phyloP scores from a whole-genome alignment of 2,888 invertebrate species.

The Standfussiana lucernea region DNA sequence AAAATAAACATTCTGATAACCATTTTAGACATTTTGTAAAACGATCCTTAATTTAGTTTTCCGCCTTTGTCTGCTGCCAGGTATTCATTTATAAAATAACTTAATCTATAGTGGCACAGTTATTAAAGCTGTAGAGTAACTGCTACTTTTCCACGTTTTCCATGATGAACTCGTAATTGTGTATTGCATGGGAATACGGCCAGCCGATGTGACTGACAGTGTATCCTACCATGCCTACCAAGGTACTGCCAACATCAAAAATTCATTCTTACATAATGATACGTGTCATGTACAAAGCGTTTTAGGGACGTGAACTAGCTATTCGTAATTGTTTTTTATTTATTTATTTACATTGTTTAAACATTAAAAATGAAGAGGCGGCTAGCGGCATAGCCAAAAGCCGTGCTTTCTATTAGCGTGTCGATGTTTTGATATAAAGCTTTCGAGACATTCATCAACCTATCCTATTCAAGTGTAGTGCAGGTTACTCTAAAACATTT shows the following conservation, averaged over 20 bases:
- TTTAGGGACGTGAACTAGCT: not conserved
- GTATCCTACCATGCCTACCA: not conserved
- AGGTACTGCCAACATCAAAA: constrained; percentile 17
- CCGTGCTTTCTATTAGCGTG: not conserved
- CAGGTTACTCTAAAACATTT: not conserved
- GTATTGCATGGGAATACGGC: constrained; percentile 35
- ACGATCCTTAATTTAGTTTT: not conserved
- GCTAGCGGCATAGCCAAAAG: not conserved
- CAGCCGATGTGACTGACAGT: constrained; percentile 28
- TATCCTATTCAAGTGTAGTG: not conserved
- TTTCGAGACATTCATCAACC: not conserved
- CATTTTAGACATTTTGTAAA: not conserved
- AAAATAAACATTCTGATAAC: not conserved
- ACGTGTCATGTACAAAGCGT: constrained; percentile 2
- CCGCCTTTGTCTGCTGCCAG: not conserved
- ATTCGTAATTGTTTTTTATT: constrained; percentile 5
- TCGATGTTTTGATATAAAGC: not conserved
- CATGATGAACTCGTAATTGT: constrained; percentile 36
- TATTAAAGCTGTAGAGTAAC: constrained; percentile 24
- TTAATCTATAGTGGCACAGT: constrained; percentile 17
- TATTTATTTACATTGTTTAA: not conserved
- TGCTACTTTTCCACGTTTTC: constrained; percentile 28
- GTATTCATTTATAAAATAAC: constrained; percentile 10
- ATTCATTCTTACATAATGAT: constrained; percentile 21
- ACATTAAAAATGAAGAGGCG: not conserved